Evolutionary conservation across 2,797 vertebrate species (phyloP), one percentile per base, ranked within the genome.

Genomic region (Siniperca scherzeri): DNA sequence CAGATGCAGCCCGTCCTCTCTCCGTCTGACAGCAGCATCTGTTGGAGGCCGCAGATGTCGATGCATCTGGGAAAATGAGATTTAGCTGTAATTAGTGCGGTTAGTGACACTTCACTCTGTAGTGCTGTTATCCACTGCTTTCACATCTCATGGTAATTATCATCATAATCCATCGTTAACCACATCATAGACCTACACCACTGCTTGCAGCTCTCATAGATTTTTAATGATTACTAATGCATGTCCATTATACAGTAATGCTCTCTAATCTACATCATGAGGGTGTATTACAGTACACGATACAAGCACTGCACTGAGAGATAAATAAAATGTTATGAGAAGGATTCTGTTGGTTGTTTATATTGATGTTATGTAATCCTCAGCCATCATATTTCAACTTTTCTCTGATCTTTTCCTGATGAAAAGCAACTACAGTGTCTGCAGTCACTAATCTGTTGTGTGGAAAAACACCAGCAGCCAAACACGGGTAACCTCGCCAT

Each of bases 131-230:
- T 70, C 50, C 52, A 44, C 52, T 38, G 72, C 13, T 42, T 56
- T 82, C 80, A 77, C 84, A 74, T 85, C 83, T 82, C 61, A 12
- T 2, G 56, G 19, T 84, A 85, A 88, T 89, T 77, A 84, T 73
- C 70, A 19, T 78, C 67, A 71, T 70, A 72, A 86, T 81, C 83
- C 79, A 61, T 83, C 82, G 71, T 87, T 82, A 80, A 69, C 44
- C 61, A 22, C 81, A 55, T 61, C 38, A 42, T 0, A 77, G 83
- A 76, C 60, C 62, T 33, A 25, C 76, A 61, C 19, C 3, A 1
- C 56, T n/a, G 27, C 40, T 27, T 10, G 5, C 44, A 36, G 36
- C 74, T 36, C 68, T 83, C 61, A 77, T 83, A 74, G 85, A 81
- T 82, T 72, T 80, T 75, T 85, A 86, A 82, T 82, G 70, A 83